These are phyloP conservation scores for Megaptera novaeangliae DNA, from an alignment of 2,113 vertebrate genomes.

Conservation along the genomic window DNA sequence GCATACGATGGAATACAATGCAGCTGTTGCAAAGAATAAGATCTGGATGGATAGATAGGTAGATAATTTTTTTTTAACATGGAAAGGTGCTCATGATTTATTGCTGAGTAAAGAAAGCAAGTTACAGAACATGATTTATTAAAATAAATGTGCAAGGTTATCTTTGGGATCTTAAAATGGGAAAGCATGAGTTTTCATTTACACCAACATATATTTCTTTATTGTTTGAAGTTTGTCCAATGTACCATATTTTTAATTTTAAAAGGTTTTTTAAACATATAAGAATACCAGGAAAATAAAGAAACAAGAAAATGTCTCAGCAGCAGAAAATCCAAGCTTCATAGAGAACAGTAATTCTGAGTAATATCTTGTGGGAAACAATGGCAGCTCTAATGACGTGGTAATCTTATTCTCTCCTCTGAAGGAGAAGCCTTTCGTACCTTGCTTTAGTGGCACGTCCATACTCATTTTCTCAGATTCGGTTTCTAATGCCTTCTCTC, in stretches of 20 bases:
- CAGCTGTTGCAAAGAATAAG: background rate
- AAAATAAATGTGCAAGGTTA: background rate
- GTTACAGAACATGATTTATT: background rate
- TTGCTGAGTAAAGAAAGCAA: background rate
- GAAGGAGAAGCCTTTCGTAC: background rate
- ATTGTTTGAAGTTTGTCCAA: background rate
- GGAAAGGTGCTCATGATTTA: background rate
- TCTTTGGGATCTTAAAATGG: background rate
- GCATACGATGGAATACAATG: background rate
- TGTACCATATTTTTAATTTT: background rate
- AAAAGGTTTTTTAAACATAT: background rate
- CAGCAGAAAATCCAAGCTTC: background rate
- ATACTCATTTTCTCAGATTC: background rate
- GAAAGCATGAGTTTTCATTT: background rate
- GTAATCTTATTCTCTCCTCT: background rate
- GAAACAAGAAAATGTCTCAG: background rate
- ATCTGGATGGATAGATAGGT: background rate
- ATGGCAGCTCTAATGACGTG: background rate
- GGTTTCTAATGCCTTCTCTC: background rate
- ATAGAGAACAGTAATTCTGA: background rate
- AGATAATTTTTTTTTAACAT: background rate
- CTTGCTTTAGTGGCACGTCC: background rate
- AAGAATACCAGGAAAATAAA: background rate
- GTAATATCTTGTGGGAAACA: background rate
- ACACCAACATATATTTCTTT: background rate